These are phyloP conservation scores for Numenius arquata DNA, from an alignment of 2,113 vertebrate species.

Conservation along the genomic window DNA sequence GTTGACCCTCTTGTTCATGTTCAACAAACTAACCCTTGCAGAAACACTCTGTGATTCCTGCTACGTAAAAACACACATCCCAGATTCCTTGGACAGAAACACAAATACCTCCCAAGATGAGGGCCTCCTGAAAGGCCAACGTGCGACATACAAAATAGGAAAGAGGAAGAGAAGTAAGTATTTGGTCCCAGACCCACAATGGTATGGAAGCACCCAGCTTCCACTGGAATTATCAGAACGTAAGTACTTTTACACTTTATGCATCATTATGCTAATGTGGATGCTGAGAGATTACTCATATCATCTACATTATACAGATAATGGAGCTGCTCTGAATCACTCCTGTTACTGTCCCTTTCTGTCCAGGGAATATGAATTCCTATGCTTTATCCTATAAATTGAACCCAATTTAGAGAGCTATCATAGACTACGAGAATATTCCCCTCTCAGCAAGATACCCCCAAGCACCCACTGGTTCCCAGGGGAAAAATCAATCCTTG, in stretches of 20 bases:
- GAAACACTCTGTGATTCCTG: neutral
- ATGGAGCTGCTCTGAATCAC: neutral
- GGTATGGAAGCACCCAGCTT: neutral
- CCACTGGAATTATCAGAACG: neutral
- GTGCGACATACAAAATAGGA: neutral
- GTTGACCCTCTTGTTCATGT: neutral
- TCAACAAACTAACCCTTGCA: neutral
- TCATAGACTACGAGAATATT: neutral
- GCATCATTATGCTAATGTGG: neutral
- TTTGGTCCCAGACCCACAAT: neutral
- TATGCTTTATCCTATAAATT: neutral
- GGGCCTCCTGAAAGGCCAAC: neutral
- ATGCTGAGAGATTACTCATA: neutral
- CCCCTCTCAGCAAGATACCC: neutral
- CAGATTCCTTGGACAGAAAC: neutral
- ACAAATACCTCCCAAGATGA: neutral
- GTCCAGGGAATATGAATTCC: neutral
- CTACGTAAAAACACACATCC: neutral
- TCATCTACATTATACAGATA: neutral
- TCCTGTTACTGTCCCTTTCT: neutral
- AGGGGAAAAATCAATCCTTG: neutral
- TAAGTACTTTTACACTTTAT: neutral
- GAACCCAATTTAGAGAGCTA: neutral
- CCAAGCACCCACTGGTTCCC: neutral
- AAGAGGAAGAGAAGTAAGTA: neutral